A percentile compares a stretch with the other conserved stretches of the same genome.
Conservation (phyloP, 1,140 invertebrate species). For the Araneus ventricosus region DNA sequence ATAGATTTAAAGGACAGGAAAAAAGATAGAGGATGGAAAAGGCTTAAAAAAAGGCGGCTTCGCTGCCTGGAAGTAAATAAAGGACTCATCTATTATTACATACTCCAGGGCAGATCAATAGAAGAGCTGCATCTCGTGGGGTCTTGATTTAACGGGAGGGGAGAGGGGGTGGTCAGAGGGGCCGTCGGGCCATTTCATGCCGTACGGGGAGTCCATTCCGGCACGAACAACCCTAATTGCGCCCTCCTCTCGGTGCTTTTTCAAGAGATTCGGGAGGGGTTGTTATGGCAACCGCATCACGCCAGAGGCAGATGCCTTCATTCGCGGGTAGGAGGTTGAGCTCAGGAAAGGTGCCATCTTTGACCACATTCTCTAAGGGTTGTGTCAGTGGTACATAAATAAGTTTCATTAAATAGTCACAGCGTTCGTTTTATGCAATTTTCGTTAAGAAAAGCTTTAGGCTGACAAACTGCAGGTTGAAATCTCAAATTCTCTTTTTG, state of each 20-base stretch:
- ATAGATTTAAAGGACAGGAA: too few relatives aligned
- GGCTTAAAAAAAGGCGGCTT: too few relatives aligned
- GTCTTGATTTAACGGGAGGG: background rate
- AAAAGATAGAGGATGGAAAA: too few relatives aligned
- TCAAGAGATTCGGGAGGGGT: background rate
- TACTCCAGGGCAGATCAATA: constrained; percentile 9
- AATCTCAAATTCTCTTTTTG: too few relatives aligned
- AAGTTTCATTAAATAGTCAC: too few relatives aligned
- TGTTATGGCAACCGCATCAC: constrained; percentile 37
- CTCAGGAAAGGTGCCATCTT: background rate
- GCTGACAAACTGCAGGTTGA: too few relatives aligned
- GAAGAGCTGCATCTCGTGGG: background rate
- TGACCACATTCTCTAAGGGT: background rate
- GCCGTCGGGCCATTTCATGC: constrained; percentile 19
- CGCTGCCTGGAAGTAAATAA: background rate
- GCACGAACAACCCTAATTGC: constrained; percentile 50
- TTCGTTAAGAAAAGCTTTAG: too few relatives aligned
- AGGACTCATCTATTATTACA: background rate
- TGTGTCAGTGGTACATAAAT: too few relatives aligned
- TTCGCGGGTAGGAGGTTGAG: background rate
- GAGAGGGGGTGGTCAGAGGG: too few relatives aligned
- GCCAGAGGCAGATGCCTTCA: background rate
- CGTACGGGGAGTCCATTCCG: background rate
- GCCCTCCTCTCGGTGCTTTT: background rate
- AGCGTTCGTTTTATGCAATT: too few relatives aligned